Percentiles rank a stretch among this genome's conserved stretches.
Conservation (phyloP, 2,888 invertebrate genomes). For the Eupelmus urozonus region DNA sequence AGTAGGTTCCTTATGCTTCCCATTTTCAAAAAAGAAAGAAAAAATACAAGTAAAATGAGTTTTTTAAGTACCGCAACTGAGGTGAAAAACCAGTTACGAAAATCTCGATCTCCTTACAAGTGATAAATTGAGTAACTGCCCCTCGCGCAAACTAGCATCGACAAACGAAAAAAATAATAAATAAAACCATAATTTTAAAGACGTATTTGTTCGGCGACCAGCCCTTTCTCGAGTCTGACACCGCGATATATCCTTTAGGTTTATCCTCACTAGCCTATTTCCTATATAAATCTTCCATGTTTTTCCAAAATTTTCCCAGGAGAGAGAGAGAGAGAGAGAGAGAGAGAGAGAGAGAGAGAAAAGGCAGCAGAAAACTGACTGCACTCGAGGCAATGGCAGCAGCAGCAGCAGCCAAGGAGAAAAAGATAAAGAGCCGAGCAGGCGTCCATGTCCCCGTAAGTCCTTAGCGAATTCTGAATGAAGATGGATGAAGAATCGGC, state of each 20-base stretch:
- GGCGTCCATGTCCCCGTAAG: constrained; percentile 49
- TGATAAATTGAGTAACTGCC: neutral
- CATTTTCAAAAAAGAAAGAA: too few species aligned
- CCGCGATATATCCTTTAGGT: neutral
- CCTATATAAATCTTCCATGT: constrained; percentile 31
- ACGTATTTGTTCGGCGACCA: neutral
- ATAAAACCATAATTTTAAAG: constrained; percentile 18
- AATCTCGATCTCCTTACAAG: neutral
- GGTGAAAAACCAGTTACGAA: neutral
- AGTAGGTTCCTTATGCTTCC: too few species aligned
- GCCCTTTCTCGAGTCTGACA: neutral
- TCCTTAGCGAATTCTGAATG: constrained; percentile 65
- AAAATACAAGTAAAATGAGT: too few species aligned
- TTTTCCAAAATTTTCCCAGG: constrained; percentile 38
- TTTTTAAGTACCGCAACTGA: too few species aligned
- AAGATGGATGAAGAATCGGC: constrained; percentile 68
- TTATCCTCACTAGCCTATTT: constrained; percentile 9
- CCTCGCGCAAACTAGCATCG: neutral
- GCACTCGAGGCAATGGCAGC: constrained; percentile 38
- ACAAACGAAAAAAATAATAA: neutral
- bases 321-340: constrained; percentile 27
- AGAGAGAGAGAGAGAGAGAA: neutral
- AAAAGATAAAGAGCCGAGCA: constrained; percentile 65
- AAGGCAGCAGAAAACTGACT: constrained; percentile 32
- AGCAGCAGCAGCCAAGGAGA: too few species aligned